Evolutionary conservation across 2,113 vertebrate genomes (phyloP).

Genomic region (Dipodomys merriami): DNA sequence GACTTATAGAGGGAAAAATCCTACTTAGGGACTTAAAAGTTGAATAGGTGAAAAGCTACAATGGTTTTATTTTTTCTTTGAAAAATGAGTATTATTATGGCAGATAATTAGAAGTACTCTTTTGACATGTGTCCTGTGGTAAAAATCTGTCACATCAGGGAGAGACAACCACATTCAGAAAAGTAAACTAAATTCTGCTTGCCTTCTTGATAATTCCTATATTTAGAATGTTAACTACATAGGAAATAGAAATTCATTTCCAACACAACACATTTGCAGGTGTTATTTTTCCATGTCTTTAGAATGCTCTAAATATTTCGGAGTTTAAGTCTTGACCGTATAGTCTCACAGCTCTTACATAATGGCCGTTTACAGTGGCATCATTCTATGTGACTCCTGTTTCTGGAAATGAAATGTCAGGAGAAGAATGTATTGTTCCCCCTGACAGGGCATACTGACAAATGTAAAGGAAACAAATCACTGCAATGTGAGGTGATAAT

Average conservation of each 20-base stretch:
- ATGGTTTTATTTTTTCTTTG: not conserved
- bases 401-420: not conserved
- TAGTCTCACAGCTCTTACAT: not conserved
- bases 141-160: not conserved
- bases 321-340: not conserved
- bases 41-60: not conserved
- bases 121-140: not conserved
- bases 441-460: not conserved
- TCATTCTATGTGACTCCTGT: not conserved
- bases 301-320: not conserved
- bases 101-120: not conserved
- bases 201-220: not conserved
- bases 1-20: not conserved
- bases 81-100: not conserved
- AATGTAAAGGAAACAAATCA: not conserved
- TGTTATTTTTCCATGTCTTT: not conserved
- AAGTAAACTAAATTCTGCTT: not conserved
- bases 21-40: not conserved
- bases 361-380: not conserved
- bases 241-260: not conserved
- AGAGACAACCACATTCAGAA: not conserved
- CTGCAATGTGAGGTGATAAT: not conserved
- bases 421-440: not conserved
- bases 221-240: not conserved
- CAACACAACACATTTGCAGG: not conserved